Evolutionary conservation across 2,797 vertebrate genomes (phyloP).

Genomic region (Fistularia tabacaria): DNA sequence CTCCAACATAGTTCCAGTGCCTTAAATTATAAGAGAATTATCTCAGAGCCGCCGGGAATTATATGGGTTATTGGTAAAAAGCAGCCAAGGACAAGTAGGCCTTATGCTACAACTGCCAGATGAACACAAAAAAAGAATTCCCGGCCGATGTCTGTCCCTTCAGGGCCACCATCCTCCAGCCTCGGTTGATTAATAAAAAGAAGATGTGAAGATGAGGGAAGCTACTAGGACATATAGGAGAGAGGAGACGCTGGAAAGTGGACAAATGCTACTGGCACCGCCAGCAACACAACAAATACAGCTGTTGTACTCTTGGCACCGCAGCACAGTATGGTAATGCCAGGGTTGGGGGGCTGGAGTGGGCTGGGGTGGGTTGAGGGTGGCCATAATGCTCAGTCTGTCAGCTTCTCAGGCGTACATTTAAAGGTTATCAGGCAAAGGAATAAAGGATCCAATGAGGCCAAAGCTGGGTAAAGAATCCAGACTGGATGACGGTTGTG

Average conservation of each 20-base stretch:
- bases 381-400: slow-evolving; percentile 18
- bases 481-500: too few species aligned
- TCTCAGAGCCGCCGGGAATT: slow-evolving; percentile 72
- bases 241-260: slow-evolving; percentile 20
- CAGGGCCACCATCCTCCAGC: slow-evolving; percentile 60
- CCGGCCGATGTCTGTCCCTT: slow-evolving; percentile 61
- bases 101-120: slow-evolving; percentile 70
- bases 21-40: slow-evolving; percentile 73
- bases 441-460: neutral
- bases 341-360: too few species aligned
- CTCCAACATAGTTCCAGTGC: slow-evolving; percentile 70
- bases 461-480: slow-evolving; percentile 10
- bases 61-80: slow-evolving; percentile 73
- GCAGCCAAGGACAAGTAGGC: slow-evolving; percentile 71
- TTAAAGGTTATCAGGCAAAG: slow-evolving; percentile 16
- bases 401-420: slow-evolving; percentile 4
- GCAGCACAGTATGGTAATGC: slow-evolving; percentile 33
- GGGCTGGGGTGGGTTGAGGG: too few species aligned
- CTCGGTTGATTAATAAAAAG: slow-evolving; percentile 63
- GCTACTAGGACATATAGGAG: slow-evolving; percentile 16
- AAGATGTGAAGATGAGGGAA: slow-evolving; percentile 35
- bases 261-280: slow-evolving; percentile 55
- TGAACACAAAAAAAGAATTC: slow-evolving; percentile 60
- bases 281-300: slow-evolving; percentile 53
- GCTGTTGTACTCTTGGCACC: slow-evolving; percentile 57